Evolutionary conservation across 2,113 vertebrate species (phyloP), one percentile per base, ranked within the genome.

Genomic region (Dicentrarchus labrax): DNA sequence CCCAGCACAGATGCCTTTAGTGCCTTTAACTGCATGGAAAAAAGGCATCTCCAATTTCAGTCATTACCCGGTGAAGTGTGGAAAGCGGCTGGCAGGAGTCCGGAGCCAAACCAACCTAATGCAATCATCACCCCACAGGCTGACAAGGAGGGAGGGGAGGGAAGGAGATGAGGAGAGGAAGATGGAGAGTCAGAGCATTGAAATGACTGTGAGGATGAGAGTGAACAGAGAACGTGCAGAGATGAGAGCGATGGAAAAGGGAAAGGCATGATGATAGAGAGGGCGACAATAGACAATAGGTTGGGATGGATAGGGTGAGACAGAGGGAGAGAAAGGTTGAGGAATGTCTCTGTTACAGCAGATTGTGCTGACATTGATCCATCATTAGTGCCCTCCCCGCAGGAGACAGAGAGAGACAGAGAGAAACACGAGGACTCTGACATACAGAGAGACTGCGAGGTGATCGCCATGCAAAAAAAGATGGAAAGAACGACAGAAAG

Each of bases 341-440:
- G 82, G 65, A 57, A 85, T 80, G 89, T 92, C 90, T 93, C 89
- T 71, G 88, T 94, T 90, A 87, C 92, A 90, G 83, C 79, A 82
- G 80, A 89, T 85, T 70, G 86, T 76, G 50, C 84, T 90, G 92
- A 94, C 91, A 95, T 94, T 88, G 94, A 95, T 95, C 93, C 89
- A 91, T 94, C 93, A 93, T 94, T 93, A 92, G 85, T 78, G 77
- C 81, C 57, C 70, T 89, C 87, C 80, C 87, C 73, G 70, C 82
- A 88, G 91, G 88, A 91, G 85, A 89, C 82, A 76, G 78, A 72
- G 60, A 71, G 38, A 89, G 82, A 64, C 65, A 64, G 77, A 87
- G 84, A 72, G 83, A 91, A 90, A 84, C 84, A 89, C 17, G 62
- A 86, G 80, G 85, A 82, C 72, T 73, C 17, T 2, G 85, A 74